Percentiles rank a stretch among this genome's conserved stretches.
These are phyloP conservation scores for Notarius lentiginosus DNA, from an alignment of 2,113 vertebrate genomes.

Conservation along the genomic window DNA sequence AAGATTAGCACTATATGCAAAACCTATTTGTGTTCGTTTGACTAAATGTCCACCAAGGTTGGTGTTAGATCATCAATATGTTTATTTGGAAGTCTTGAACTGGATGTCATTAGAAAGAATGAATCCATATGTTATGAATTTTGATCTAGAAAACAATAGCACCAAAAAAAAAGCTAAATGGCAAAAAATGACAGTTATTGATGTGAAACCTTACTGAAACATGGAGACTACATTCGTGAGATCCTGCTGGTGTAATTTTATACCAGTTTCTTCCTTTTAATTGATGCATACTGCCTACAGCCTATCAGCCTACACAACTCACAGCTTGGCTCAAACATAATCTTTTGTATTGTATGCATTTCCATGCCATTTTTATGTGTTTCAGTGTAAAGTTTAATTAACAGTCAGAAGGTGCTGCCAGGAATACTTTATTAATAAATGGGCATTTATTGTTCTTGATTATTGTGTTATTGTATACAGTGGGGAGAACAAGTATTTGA, in stretches of 20 bases:
- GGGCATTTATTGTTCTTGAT: not conserved
- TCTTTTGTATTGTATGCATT: not conserved
- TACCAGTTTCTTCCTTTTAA: not conserved
- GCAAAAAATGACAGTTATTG: not conserved
- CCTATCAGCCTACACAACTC: not conserved
- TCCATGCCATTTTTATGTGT: not conserved
- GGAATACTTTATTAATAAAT: not conserved
- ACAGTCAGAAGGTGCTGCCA: not conserved
- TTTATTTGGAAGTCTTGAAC: not conserved
- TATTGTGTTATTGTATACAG: not conserved
- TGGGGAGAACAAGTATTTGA: no score
- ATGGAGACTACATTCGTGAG: not conserved
- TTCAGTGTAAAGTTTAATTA: not conserved
- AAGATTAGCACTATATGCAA: not conserved
- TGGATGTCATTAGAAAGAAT: not conserved
- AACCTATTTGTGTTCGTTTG: not conserved
- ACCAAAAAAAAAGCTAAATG: not conserved
- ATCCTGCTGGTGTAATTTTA: not conserved
- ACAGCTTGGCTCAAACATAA: not conserved
- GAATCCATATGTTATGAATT: not conserved
- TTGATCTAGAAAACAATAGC: not conserved
- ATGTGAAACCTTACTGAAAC: not conserved
- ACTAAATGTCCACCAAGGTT: not conserved
- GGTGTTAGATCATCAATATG: not conserved
- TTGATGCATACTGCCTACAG: not conserved